Percentiles rank a stretch among this genome's conserved stretches.
Evolutionary conservation across 2,888 invertebrate species (phyloP).

Genomic region (Parasteatoda lunata): DNA sequence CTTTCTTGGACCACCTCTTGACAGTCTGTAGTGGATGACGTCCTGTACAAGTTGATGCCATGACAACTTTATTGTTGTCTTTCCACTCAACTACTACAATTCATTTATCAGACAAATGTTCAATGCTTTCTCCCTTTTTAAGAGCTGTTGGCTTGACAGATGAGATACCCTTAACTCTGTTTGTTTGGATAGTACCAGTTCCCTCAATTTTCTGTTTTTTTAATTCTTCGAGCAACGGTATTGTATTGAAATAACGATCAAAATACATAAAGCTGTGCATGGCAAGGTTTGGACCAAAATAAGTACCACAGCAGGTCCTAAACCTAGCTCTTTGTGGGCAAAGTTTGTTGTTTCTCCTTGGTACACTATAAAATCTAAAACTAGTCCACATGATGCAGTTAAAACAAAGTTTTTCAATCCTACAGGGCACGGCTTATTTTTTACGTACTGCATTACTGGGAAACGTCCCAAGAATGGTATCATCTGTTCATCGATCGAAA

Average conservation of each 20-base stretch:
- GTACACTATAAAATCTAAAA: slow-evolving; percentile 15
- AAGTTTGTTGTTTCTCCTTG: slow-evolving; percentile 5
- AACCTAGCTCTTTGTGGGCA: background rate
- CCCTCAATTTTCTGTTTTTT: background rate
- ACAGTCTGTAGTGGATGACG: background rate
- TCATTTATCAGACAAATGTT: background rate
- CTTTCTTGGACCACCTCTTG: slow-evolving; percentile 5
- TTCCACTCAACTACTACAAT: slow-evolving; percentile 21
- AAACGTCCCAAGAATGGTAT: slow-evolving; percentile 9
- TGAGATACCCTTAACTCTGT: slow-evolving; percentile 1
- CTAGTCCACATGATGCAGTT: background rate
- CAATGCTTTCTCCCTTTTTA: background rate
- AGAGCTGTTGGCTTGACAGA: background rate
- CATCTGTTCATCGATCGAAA: slow-evolving; percentile 22
- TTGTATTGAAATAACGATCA: slow-evolving; percentile 17
- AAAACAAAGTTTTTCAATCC: slow-evolving; percentile 24
- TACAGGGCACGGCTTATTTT: slow-evolving; percentile 24
- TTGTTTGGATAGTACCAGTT: slow-evolving; percentile 8
- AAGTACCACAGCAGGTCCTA: slow-evolving; percentile 19
- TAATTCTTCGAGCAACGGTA: slow-evolving; percentile 11
- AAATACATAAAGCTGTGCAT: slow-evolving; percentile 15
- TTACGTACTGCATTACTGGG: slow-evolving; percentile 16
- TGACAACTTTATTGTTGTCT: slow-evolving; percentile 13
- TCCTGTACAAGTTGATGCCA: slow-evolving; percentile 11
- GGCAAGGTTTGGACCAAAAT: slow-evolving; percentile 13